Evolutionary conservation across 2,888 invertebrate species (phyloP), one percentile per base, ranked within the genome.

Genomic region (Epirrhoe tristata): DNA sequence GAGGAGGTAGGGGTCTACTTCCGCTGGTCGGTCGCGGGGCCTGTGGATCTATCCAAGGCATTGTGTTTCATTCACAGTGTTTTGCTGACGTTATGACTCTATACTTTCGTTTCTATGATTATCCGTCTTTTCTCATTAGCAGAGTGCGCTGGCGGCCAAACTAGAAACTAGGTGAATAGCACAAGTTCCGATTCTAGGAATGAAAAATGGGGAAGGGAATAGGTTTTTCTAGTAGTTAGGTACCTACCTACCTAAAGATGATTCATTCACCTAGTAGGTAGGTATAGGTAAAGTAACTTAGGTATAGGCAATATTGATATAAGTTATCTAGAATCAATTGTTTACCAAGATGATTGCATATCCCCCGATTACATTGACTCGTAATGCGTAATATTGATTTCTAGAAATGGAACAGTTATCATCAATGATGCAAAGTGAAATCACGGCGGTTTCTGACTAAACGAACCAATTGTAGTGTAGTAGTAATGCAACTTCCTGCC

Each of bases 61-160:
- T 86, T 86, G 89, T 88, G 83, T 86, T 90, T 89, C 90, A 92
- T 91, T 92, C 90, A 91, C 91, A 86, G 81, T 80, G 86, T 87
- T 90, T 88, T 85, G 85, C 84, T 86, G 83, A 81, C 81, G 83
- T 82, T 81, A 81, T 77, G 72, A 69, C 63, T 81, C 79, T 78
- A 78, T 81, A 82, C 85, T 85, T 84, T 85, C 84, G 81, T 84
- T 83, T 82, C 81, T 79, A 68, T 56, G 79, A 79, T 74, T 72
- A 67, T 70, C 66, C 65, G 66, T 65, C 62, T 68, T 63, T 73
- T 66, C 55, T 71, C 67, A 69, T 72, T 63, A 66, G 58, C 51
- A 65, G 67, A 51, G 58, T 66, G 67, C 64, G 55, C 64, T 51
- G 60, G 50, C 66, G 43, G 60, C 63, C 58, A 67, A 64, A 66